Conservation (phyloP, 2,888 invertebrate genomes). For the Sabatieria punctata region DNA sequence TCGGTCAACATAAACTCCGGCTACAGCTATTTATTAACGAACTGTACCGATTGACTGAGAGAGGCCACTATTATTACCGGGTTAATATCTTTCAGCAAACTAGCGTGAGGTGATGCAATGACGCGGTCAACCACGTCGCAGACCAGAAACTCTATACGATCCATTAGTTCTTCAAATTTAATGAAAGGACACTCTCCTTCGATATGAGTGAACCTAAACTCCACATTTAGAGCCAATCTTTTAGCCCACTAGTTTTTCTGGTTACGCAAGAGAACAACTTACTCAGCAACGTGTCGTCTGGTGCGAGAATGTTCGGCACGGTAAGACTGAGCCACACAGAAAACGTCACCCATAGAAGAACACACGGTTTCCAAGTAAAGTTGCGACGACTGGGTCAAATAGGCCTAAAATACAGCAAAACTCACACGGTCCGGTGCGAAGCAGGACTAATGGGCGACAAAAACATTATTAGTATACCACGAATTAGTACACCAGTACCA, state of each 20-base stretch:
- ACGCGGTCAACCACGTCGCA: constrained; percentile 87
- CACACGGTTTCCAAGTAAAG: constrained; percentile 88
- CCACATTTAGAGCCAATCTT: too few relatives aligned
- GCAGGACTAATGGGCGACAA: too few relatives aligned
- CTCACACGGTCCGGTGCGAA: too few relatives aligned
- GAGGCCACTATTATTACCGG: constrained; percentile 45
- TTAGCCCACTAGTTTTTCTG: too few relatives aligned
- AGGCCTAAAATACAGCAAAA: constrained; percentile 44
- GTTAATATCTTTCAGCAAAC: constrained; percentile 70
- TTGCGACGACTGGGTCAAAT: constrained; percentile 91
- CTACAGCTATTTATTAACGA: too few relatives aligned
- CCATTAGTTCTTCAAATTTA: constrained; percentile 67
- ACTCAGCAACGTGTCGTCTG: constrained; percentile 87
- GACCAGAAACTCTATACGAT: constrained; percentile 74
- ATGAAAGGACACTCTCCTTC: constrained; percentile 95
- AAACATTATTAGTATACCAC: too few relatives aligned
- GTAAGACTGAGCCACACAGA: constrained; percentile 91
- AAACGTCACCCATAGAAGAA: constrained; percentile 86
- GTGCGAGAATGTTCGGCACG: constrained; percentile 92
- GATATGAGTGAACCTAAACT: constrained; percentile 54
- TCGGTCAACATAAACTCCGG: too few relatives aligned
- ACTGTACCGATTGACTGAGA: too few relatives aligned
- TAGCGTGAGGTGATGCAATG: constrained; percentile 61
- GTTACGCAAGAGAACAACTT: constrained; percentile 31
- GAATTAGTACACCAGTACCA: too few relatives aligned